A percentile compares a stretch with the other conserved stretches of the same genome.
Conservation (phyloP, 2,888 invertebrate species). For the Eledona agricola region DNA sequence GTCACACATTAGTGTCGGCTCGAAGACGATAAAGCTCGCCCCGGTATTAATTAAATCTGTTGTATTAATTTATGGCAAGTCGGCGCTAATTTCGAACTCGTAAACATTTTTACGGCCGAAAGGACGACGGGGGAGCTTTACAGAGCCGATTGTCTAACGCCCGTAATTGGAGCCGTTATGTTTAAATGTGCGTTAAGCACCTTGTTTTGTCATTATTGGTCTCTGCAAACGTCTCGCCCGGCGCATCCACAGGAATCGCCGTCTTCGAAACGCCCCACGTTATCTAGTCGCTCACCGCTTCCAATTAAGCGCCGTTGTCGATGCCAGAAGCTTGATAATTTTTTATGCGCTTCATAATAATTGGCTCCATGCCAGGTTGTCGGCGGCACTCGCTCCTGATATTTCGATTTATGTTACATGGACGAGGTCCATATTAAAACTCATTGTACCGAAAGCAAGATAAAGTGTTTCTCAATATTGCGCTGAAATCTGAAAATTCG, state of each 20-base stretch:
- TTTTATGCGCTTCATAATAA: constrained; percentile 17
- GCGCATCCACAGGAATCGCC: too few relatives aligned
- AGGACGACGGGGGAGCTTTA: constrained; percentile 46
- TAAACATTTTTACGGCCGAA: constrained; percentile 60
- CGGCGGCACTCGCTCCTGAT: constrained; percentile 46
- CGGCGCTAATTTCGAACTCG: constrained; percentile 59
- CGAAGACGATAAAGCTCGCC: constrained; percentile 45
- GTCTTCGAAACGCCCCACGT: too few relatives aligned
- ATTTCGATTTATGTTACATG: constrained; percentile 50
- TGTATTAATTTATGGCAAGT: constrained; percentile 60
- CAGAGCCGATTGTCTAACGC: constrained; percentile 42
- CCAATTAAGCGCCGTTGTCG: constrained; percentile 15
- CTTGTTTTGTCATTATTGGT: too few relatives aligned
- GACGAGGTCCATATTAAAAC: constrained; percentile 54
- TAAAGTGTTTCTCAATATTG: constrained; percentile 56
- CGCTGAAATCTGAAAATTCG: constrained; percentile 47
- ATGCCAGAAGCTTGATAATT: constrained; percentile 21
- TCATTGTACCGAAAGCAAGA: constrained; percentile 57
- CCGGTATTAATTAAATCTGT: constrained; percentile 60
- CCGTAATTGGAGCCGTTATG: constrained; percentile 46
- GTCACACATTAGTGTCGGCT: constrained; percentile 46
- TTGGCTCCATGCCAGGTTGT: constrained; percentile 34
- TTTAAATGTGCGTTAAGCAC: constrained; percentile 45
- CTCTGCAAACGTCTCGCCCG: too few relatives aligned
- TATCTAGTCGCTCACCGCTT: too few relatives aligned